Percentiles rank a stretch among this genome's conserved stretches.
These are phyloP conservation scores for Antechinus flavipes DNA, from an alignment of 2,113 vertebrate species.

Conservation along the genomic window DNA sequence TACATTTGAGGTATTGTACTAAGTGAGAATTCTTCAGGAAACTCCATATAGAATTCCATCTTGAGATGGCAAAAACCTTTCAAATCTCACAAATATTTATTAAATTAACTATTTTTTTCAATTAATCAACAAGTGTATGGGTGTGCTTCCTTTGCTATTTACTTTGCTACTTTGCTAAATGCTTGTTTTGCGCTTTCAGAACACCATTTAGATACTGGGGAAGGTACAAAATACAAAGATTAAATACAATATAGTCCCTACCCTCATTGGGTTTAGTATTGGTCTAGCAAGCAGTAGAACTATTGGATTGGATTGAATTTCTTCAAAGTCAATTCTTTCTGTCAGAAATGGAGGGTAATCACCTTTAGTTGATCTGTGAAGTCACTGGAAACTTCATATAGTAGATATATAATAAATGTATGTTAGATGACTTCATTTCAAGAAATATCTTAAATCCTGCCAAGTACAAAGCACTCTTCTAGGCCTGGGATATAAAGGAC, in stretches of 20 bases:
- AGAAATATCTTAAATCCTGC: background rate
- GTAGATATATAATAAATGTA: background rate
- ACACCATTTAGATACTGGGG: background rate
- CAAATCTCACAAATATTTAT: background rate
- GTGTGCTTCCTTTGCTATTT: no score
- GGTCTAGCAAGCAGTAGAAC: background rate
- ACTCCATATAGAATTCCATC: background rate
- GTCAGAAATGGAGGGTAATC: no score
- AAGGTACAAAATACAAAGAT: background rate
- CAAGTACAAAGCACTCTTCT: background rate
- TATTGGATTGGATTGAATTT: background rate
- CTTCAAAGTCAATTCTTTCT: background rate
- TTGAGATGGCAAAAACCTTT: background rate
- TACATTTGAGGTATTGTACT: background rate
- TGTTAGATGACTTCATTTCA: background rate
- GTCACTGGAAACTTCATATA: background rate
- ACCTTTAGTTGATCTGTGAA: background rate
- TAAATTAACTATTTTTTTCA: background rate
- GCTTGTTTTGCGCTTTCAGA: background rate
- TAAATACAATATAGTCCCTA: background rate
- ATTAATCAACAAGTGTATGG: background rate
- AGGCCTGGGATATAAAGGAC: background rate
- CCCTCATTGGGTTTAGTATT: background rate
- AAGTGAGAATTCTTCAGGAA: background rate
- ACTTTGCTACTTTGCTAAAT: background rate